Evolutionary conservation across 2,888 invertebrate genomes (phyloP).

Genomic region (Cataglyphis livida): DNA sequence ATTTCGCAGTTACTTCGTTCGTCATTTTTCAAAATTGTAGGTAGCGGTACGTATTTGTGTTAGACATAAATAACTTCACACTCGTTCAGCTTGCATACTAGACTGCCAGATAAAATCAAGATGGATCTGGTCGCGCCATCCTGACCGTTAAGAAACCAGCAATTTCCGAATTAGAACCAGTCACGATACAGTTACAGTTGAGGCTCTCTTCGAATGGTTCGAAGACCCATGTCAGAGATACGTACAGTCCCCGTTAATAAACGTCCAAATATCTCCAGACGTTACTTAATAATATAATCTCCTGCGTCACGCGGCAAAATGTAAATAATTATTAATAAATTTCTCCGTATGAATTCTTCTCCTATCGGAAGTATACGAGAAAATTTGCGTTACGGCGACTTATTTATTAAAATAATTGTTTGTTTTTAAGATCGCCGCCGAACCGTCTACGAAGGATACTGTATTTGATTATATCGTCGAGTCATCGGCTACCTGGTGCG

Average conservation of each 20-base stretch:
- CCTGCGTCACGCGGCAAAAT: background rate
- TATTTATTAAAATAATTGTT: constrained; percentile 36
- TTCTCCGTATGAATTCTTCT: background rate
- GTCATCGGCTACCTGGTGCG: constrained; percentile 82
- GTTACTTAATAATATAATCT: constrained; percentile 27
- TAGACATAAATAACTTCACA: background rate
- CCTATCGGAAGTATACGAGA: background rate
- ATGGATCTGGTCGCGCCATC: constrained; percentile 73
- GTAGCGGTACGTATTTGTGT: background rate
- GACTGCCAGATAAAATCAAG: constrained; percentile 69
- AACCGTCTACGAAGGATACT: constrained; percentile 55
- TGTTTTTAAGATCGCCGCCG: constrained; percentile 11
- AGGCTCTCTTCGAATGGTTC: background rate
- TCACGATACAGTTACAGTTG: constrained; percentile 72
- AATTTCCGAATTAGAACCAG: constrained; percentile 82
- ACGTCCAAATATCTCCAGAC: background rate
- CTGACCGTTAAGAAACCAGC: constrained; percentile 78
- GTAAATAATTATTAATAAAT: constrained; percentile 29
- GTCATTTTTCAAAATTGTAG: background rate
- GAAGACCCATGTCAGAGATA: background rate
- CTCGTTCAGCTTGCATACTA: no score
- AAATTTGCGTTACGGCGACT: background rate
- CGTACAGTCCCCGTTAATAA: constrained; percentile 37
- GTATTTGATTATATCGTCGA: constrained; percentile 64
- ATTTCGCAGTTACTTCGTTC: background rate